Percentiles rank a stretch among this genome's conserved stretches.
Conservation (phyloP, 1,140 invertebrate species). For the Tetramorium parvispinum region DNA sequence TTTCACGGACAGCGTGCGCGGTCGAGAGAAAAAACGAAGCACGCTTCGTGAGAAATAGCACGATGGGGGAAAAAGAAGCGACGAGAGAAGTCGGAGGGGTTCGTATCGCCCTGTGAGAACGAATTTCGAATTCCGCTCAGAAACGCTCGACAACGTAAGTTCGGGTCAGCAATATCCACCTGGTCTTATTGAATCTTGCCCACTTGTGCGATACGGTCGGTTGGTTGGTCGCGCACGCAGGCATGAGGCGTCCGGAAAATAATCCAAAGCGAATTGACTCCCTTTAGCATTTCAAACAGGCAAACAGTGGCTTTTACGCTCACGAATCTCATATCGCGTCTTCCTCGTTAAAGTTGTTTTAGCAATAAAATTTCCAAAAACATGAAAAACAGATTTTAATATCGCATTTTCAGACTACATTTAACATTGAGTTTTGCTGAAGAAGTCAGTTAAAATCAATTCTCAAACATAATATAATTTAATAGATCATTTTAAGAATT, state of each 20-base stretch:
- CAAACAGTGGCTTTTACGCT: conserved; percentile 22
- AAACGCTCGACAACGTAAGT: conserved; percentile 69
- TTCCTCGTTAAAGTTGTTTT: conserved; percentile 38
- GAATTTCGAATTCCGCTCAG: conserved; percentile 75
- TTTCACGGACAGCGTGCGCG: background rate
- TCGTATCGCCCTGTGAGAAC: background rate
- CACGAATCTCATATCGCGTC: conserved; percentile 57
- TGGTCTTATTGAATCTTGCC: conserved; percentile 77
- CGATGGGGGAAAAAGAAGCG: background rate
- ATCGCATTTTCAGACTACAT: background rate
- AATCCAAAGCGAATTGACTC: conserved; percentile 69
- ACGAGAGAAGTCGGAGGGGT: background rate
- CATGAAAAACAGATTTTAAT: conserved; percentile 2
- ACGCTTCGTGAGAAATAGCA: conserved; percentile 15
- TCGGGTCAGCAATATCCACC: conserved; percentile 76
- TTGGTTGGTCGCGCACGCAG: conserved; percentile 48
- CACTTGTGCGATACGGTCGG: conserved; percentile 62
- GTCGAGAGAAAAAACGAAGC: conserved; percentile 4
- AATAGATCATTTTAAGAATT: background rate
- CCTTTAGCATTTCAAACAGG: background rate
- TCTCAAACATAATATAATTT: background rate
- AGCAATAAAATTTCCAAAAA: background rate
- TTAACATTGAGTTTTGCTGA: background rate
- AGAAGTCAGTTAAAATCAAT: background rate
- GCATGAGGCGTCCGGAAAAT: conserved; percentile 60